Evolutionary conservation across 2,888 invertebrate species (phyloP).

Genomic region (Heliconius erato): DNA sequence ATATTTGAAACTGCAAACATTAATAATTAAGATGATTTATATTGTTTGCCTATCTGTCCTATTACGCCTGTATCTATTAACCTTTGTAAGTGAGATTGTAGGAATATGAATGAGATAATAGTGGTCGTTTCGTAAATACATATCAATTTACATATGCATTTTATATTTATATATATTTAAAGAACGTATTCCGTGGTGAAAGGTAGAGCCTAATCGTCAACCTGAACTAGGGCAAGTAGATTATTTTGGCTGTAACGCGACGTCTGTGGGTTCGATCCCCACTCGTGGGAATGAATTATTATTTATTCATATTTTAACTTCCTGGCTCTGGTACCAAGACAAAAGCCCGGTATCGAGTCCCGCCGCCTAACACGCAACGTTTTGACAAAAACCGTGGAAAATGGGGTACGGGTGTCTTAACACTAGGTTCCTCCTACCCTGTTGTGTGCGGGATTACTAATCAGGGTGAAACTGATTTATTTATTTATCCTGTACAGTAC

Average conservation of each 20-base stretch:
- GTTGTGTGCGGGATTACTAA: no score
- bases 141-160: neutral
- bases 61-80: neutral
- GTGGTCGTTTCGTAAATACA: neutral
- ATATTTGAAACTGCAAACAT: neutral
- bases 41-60: neutral
- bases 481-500: neutral
- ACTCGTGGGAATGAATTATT: no score
- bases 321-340: no score
- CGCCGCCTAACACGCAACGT: no score
- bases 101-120: neutral
- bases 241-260: no score
- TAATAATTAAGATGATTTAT: neutral
- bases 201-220: neutral
- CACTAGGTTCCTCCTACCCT: no score
- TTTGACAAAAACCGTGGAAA: no score
- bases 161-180: neutral
- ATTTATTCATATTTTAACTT: no score
- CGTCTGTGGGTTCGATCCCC: no score
- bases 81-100: conserved; percentile 13
- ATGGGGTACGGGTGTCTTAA: no score
- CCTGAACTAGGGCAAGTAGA: no score
- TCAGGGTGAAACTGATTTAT: neutral
- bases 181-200: neutral
- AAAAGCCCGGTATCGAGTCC: no score